Base-by-base conservation (phyloP, 2,888 invertebrate genomes). In the Trachelus troglodyta region DNA sequence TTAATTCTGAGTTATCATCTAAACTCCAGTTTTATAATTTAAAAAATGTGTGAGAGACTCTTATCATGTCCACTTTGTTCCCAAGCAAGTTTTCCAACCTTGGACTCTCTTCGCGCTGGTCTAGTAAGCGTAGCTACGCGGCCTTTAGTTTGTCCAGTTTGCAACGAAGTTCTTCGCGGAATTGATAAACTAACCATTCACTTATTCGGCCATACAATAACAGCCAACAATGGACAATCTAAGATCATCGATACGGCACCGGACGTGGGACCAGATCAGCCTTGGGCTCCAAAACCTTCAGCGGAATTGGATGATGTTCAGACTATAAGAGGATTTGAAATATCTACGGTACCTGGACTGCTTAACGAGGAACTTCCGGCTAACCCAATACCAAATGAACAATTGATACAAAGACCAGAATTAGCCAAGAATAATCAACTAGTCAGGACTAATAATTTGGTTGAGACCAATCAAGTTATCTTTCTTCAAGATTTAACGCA, bases 181-280 rank as follows among this genome's bases (percentile, higher is more conserved):
- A 93, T 97, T 82, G 97, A 97, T 90, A 97, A 97, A 92, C 92
- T 97, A 76, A 97, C 97, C 0, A 96, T 97, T 87, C 97, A 97
- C 91, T 92, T 97, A 83, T 96, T 97, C 88, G 95, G 95, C 80
- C 97, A 97, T 89, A 94, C 94, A 6, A 88, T 93, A 79, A 89
- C 40, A 56, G 40, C 40, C 40, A 56, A 35, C 30, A 34, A 56
- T 69, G 37, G 69, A 0, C 9, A 56, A 56, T 9, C 40, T 23
- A 56, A 86, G 73, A 79, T 81, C 71, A 77, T 81, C n/a, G 80
- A 85, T n/a, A 80, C 81, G 35, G 73, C 78, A 56, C 2, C 40
- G 40, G 23, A 56, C 9, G 40, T 56, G 2, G 75, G 30, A 37
- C 1, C 9, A 23, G 40, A 56, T 56, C 15, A 56, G 2, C 9